phyloP scores from a whole-genome alignment of 2,888 invertebrate species.

The Drepanosiphum platanoidis region DNA sequence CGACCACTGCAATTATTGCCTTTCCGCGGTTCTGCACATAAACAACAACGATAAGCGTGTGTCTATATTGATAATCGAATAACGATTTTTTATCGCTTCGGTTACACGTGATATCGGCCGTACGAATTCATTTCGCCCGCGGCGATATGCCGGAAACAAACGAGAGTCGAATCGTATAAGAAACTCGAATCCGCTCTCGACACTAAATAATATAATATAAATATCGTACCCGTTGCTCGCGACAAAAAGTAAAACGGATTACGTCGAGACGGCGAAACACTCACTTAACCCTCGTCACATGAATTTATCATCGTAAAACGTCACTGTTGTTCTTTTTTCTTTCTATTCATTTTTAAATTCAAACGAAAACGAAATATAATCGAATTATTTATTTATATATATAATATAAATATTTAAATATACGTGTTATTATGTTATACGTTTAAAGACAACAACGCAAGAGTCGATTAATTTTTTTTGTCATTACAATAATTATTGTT shows the following conservation, averaged over 20 bases:
- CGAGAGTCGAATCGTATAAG: not conserved
- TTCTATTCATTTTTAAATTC: not conserved
- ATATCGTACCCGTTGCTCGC: not conserved
- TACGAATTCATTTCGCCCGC: constrained; percentile 2
- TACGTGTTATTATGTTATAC: too few relatives aligned
- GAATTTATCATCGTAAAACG: constrained; percentile 4
- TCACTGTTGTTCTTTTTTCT: not conserved
- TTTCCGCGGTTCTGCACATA: too few relatives aligned
- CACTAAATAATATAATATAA: not conserved
- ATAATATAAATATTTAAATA: too few relatives aligned
- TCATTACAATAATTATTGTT: too few relatives aligned
- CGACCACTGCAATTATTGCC: not conserved
- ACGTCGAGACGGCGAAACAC: not conserved
- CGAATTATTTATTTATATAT: too few relatives aligned
- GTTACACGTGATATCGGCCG: not conserved
- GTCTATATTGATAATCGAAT: not conserved
- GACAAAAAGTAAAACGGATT: not conserved
- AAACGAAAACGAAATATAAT: too few relatives aligned
- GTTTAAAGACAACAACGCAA: too few relatives aligned
- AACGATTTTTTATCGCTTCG: not conserved
- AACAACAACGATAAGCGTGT: too few relatives aligned
- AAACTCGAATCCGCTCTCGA: not conserved
- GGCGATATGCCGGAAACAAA: not conserved
- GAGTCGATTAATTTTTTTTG: too few relatives aligned
- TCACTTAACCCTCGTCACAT: constrained; percentile 10